These are phyloP conservation scores for Garrulus glandarius DNA, from an alignment of 2,797 vertebrate genomes.

Conservation along the genomic window DNA sequence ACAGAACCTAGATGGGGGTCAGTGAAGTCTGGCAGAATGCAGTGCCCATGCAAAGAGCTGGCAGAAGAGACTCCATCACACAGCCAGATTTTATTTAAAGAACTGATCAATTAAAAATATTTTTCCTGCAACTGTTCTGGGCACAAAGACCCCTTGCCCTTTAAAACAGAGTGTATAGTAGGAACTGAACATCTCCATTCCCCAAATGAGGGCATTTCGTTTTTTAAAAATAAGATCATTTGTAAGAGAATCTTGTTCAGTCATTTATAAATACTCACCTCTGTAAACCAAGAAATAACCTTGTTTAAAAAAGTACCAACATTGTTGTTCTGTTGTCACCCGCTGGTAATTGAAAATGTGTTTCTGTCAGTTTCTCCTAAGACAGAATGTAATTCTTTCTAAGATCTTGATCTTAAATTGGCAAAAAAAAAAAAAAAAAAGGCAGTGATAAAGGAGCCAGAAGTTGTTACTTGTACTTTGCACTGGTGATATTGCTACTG, in stretches of 20 bases:
- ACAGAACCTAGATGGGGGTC: background rate
- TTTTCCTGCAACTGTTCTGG: background rate
- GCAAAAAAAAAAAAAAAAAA: slow-evolving; percentile 53
- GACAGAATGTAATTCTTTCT: slow-evolving; percentile 74
- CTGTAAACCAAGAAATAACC: slow-evolving; percentile 75
- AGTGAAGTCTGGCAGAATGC: background rate
- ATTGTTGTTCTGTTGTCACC: slow-evolving; percentile 74
- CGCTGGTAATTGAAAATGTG: slow-evolving; percentile 78
- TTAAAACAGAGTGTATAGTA: background rate
- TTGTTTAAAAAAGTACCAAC: slow-evolving; percentile 68
- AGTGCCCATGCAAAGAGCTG: background rate
- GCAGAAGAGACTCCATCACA: background rate
- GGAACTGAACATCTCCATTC: slow-evolving; percentile 29
- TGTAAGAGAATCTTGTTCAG: slow-evolving; percentile 60
- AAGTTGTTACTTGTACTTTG: slow-evolving; percentile 69
- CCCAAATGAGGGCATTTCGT: slow-evolving; percentile 28
- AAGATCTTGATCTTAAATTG: slow-evolving; percentile 78
- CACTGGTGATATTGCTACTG: slow-evolving; percentile 68
- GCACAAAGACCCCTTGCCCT: background rate
- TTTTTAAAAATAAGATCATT: slow-evolving; percentile 60
- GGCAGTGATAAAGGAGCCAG: slow-evolving; percentile 67
- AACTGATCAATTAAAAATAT: background rate
- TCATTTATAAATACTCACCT: slow-evolving; percentile 73
- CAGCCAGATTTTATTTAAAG: background rate
- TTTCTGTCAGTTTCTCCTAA: slow-evolving; percentile 74